Conservation (phyloP, 2,888 invertebrate species). For the Odontocolon sp. region DNA sequence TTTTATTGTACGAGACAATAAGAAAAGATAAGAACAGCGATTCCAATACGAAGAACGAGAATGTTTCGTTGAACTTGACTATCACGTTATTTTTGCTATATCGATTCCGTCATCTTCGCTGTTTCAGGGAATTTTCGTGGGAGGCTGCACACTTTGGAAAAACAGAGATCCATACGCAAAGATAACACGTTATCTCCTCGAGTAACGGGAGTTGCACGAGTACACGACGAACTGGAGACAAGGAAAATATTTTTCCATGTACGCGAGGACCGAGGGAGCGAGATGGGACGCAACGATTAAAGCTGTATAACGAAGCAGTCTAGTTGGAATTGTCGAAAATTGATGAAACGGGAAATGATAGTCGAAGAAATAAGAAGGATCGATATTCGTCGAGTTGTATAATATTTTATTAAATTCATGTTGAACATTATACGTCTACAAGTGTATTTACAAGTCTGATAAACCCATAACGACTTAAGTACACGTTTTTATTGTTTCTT, state of each 20-base stretch:
- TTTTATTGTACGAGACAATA: no score
- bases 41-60: background rate
- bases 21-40: background rate
- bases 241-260: slow-evolving; percentile 66
- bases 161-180: slow-evolving; percentile 77
- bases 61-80: slow-evolving; percentile 25
- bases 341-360: background rate
- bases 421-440: slow-evolving; percentile 41
- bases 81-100: slow-evolving; percentile 34
- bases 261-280: slow-evolving; percentile 7
- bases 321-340: background rate
- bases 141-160: slow-evolving; percentile 69
- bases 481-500: slow-evolving; percentile 20
- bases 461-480: slow-evolving; percentile 42
- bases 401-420: slow-evolving; percentile 61
- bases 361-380: background rate
- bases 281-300: slow-evolving; percentile 19
- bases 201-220: slow-evolving; percentile 22
- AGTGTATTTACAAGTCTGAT: slow-evolving; percentile 52
- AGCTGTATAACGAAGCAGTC: background rate
- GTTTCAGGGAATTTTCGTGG: slow-evolving; percentile 70
- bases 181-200: slow-evolving; percentile 71
- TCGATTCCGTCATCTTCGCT: slow-evolving; percentile 63
- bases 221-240: slow-evolving; percentile 52
- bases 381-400: slow-evolving; percentile 16